Base-by-base conservation (phyloP, 2,797 vertebrate species). In the Malacoctenus gilli region DNA sequence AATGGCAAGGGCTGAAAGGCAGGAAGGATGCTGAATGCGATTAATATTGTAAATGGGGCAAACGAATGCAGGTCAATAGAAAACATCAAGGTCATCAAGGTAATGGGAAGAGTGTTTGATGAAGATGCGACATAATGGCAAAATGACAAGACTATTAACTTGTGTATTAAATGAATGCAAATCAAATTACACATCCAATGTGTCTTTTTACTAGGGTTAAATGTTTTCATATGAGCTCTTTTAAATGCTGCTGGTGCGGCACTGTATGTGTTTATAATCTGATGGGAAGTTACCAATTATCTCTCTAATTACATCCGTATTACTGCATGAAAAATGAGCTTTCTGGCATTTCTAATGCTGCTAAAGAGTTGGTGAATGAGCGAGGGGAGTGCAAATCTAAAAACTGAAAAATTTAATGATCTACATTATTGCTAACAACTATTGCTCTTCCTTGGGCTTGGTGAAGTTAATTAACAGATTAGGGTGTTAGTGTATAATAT, bases 271-370 rank as follows among this genome's bases (percentile, higher is more conserved):
- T 81, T 81, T 76, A 58, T 80, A 78, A 84, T 82, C 72, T 72
- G 72, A 83, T 82, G 75, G 75, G 79, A 79, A 82, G 69, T 80
- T 68, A 61, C 59, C 72, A 87, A 85, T 85, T 81, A 85, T 86
- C 83, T 83, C 72, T 76, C 69, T 84, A 83, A 85, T 89, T 87
- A 77, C 77, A 72, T 84, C 76, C 76, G 77, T 66, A 72, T 87
- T 79, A 74, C 70, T 70, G 80, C 83, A 83, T 86, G 78, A 86
- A 83, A 88, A 85, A 86, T 83, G 11, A 78, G 76, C 72, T 81
- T 83, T 79, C 68, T 79, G 72, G 71, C 72, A 79, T 79, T 77
- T 71, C 56, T 67, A 66, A 73, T 69, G 76, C 70, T 40, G 71
- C 58, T 49, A 38, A 58, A 72, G 77, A 70, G 60, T 61, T 62